Evolutionary conservation across 1,140 invertebrate species (phyloP).

Genomic region (Calephelis nemesis): DNA sequence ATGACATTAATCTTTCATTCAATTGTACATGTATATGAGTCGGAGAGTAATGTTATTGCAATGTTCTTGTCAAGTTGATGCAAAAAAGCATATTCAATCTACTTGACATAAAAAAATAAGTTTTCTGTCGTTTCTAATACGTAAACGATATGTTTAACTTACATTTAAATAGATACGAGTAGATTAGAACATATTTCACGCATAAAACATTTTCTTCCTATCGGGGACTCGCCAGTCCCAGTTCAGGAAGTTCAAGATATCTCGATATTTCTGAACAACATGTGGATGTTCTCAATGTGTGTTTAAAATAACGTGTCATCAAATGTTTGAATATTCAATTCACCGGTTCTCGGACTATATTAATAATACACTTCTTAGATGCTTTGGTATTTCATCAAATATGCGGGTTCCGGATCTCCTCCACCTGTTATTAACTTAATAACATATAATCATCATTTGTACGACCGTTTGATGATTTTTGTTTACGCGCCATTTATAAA

Average conservation of each 20-base stretch:
- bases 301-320: not conserved
- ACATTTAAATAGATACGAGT: no score
- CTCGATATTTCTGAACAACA: not conserved
- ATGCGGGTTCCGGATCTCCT: conserved; percentile 12
- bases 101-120: no score
- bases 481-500: conserved; percentile 10
- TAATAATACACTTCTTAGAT: not conserved
- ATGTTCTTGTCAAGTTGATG: no score
- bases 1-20: no score
- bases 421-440: conserved; percentile 1
- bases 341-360: not conserved
- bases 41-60: no score
- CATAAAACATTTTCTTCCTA: no score
- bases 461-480: conserved; percentile 8
- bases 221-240: no score
- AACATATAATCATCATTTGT: conserved; percentile 6
- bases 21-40: no score
- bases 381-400: conserved; percentile 8
- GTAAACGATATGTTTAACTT: no score
- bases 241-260: not conserved
- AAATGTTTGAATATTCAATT: not conserved
- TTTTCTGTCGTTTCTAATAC: no score
- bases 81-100: no score
- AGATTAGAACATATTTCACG: no score
- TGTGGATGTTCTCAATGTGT: not conserved